Evolutionary conservation across 1,140 invertebrate genomes (phyloP).

Genomic region (Chrysopa pallens): DNA sequence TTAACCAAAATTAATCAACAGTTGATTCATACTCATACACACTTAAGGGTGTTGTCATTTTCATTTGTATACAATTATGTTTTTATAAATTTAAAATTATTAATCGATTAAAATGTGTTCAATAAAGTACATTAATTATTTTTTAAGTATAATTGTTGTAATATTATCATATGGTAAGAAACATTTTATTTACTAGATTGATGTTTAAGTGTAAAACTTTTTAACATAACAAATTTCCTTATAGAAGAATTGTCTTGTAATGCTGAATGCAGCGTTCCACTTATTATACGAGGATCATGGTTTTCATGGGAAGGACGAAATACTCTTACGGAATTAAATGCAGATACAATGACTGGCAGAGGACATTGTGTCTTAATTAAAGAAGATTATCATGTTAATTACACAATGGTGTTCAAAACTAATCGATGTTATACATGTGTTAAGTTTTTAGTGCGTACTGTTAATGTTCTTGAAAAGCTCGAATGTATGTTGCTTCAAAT

Average conservation of each 20-base stretch:
- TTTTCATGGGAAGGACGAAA: conserved; percentile 79
- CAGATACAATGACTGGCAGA: conserved; percentile 48
- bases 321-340: conserved; percentile 67
- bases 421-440: conserved; percentile 68
- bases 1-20: too few species aligned
- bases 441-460: conserved; percentile 63
- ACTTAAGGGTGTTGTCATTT: too few species aligned
- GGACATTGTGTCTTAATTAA: conserved; percentile 53
- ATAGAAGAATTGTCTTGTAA: background rate
- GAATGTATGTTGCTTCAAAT: conserved; percentile 39
- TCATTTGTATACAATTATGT: too few species aligned
- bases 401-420: conserved; percentile 61
- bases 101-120: too few species aligned
- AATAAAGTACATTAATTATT: too few species aligned
- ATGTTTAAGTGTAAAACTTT: too few species aligned
- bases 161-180: too few species aligned
- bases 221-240: too few species aligned
- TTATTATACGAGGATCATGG: conserved; percentile 67
- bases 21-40: too few species aligned
- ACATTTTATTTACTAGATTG: too few species aligned
- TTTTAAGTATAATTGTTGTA: too few species aligned
- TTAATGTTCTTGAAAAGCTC: conserved; percentile 80
- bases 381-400: conserved; percentile 61
- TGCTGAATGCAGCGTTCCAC: conserved; percentile 43
- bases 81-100: too few species aligned